Percentiles rank a stretch among this genome's conserved stretches.
Evolutionary conservation across 1,140 invertebrate genomes (phyloP).

Genomic region (Asobara japonica): DNA sequence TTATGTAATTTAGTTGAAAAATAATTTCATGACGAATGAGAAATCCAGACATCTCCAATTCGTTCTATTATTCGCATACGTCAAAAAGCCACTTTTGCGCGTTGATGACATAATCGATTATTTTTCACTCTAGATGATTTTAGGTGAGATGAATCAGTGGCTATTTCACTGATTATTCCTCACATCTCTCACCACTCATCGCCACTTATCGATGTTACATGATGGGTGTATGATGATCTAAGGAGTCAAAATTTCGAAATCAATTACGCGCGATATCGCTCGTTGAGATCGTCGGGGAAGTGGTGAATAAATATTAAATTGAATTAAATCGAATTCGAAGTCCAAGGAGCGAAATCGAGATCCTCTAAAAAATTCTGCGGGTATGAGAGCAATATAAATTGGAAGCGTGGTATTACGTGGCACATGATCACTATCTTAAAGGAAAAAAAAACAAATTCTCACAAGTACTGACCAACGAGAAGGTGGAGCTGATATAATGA

Average conservation of each 20-base stretch:
- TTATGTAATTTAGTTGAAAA: no score
- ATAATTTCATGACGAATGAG: no score
- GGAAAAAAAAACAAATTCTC: not conserved
- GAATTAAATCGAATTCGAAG: not conserved
- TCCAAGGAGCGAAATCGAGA: not conserved
- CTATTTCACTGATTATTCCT: not conserved
- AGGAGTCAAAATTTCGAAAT: not conserved
- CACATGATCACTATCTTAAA: not conserved
- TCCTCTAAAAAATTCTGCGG: not conserved
- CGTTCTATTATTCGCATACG: no score
- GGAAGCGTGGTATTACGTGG: not conserved
- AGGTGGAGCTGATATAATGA: not conserved
- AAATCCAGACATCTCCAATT: no score
- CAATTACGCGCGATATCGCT: not conserved
- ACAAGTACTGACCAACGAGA: not conserved
- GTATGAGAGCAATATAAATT: not conserved
- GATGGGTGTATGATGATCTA: not conserved
- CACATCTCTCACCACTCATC: not conserved
- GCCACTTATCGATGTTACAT: not conserved
- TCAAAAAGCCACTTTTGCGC: no score
- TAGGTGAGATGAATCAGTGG: no score
- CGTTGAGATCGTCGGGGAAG: not conserved
- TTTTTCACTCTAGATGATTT: no score
- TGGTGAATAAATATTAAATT: not conserved
- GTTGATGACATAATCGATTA: no score